A percentile compares a stretch with the other conserved stretches of the same genome.
phyloP scores from a whole-genome alignment of 2,797 vertebrate species.

The Labeo calbasu region DNA sequence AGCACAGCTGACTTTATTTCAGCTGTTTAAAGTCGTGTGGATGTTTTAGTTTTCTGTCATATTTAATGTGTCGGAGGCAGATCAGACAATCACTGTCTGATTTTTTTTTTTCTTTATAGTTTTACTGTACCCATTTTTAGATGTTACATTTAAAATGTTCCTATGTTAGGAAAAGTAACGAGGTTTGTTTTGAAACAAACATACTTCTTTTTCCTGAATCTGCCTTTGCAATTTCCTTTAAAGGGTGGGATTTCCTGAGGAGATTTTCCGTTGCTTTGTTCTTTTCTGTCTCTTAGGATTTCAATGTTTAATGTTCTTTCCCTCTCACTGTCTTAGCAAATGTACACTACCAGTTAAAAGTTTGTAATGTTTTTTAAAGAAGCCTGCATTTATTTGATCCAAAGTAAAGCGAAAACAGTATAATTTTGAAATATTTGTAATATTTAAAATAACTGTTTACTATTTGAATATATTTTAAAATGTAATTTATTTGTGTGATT shows the following conservation, averaged over 20 bases:
- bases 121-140: neutral
- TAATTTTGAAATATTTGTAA: no score
- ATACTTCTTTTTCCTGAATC: slow-evolving; percentile 45
- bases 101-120: no score
- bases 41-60: neutral
- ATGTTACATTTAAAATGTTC: slow-evolving; percentile 2
- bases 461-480: neutral
- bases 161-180: slow-evolving; percentile 3
- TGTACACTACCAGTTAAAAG: neutral
- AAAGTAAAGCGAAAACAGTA: no score
- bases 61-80: neutral
- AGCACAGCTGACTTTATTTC: slow-evolving; percentile 14
- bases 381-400: neutral
- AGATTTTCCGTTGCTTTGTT: slow-evolving; percentile 50
- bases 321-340: neutral
- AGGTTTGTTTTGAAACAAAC: slow-evolving; percentile 25
- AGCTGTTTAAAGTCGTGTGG: neutral
- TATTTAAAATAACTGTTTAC: neutral
- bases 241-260: slow-evolving; percentile 67
- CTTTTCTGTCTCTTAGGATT: slow-evolving; percentile 18
- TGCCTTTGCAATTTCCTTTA: slow-evolving; percentile 60
- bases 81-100: neutral
- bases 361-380: neutral
- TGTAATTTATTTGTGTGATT: neutral
- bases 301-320: neutral